These are phyloP conservation scores for Oligia fasciuncula DNA, from an alignment of 2,888 invertebrate genomes.

Conservation along the genomic window DNA sequence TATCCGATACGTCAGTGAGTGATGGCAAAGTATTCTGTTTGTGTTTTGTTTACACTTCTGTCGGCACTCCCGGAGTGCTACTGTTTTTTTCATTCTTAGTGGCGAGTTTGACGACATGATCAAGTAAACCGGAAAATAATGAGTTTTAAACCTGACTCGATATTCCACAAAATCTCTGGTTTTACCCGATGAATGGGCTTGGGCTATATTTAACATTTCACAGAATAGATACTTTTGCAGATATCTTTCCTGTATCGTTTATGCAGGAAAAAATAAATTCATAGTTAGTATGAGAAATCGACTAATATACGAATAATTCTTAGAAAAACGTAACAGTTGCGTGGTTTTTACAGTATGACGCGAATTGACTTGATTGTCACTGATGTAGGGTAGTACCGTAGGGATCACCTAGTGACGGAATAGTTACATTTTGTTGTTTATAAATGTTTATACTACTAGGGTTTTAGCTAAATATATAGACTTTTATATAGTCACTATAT, in stretches of 20 bases:
- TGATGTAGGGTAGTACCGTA: conserved; percentile 67
- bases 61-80: too few relatives aligned
- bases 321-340: not conserved
- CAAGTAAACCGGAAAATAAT: not conserved
- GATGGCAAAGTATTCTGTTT: too few relatives aligned
- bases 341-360: conserved; percentile 37
- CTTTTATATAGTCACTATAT: conserved; percentile 74
- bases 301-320: not conserved
- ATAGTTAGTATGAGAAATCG: not conserved
- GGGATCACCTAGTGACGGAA: conserved; percentile 72
- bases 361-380: conserved; percentile 30
- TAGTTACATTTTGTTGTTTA: conserved; percentile 72
- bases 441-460: conserved; percentile 73
- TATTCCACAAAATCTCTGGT: not conserved
- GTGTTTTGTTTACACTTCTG: too few relatives aligned
- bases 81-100: not conserved
- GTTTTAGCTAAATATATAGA: conserved; percentile 70
- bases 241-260: not conserved
- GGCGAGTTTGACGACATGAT: not conserved
- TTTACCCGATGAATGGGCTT: not conserved
- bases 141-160: not conserved
- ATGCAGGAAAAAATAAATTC: not conserved
- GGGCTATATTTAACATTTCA: too few relatives aligned
- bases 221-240: not conserved
- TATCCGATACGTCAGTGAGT: too few relatives aligned